phyloP scores from a whole-genome alignment of 2,888 invertebrate species.

The Brenthis hecate region DNA sequence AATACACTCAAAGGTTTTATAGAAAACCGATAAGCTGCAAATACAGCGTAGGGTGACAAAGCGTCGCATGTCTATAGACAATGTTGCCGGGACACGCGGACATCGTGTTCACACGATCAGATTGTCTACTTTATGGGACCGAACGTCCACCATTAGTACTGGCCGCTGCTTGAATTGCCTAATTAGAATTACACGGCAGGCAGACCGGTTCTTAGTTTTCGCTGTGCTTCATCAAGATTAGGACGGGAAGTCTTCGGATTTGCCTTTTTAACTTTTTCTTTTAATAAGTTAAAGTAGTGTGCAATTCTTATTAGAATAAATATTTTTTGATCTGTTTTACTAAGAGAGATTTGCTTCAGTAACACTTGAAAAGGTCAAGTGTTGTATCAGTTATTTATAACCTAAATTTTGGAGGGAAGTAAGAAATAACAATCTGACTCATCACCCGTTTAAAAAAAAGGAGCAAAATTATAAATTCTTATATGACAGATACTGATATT shows the following conservation, averaged over 20 bases:
- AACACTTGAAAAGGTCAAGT: no score
- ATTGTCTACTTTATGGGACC: constrained; percentile 75
- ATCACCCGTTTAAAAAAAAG: no score
- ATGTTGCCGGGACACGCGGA: constrained; percentile 66
- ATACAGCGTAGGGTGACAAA: constrained; percentile 72
- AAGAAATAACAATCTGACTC: no score
- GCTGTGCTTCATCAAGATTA: constrained; percentile 44
- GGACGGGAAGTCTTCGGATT: background rate
- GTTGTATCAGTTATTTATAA: no score
- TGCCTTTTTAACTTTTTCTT: background rate
- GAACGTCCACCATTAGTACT: constrained; percentile 70
- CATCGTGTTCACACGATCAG: constrained; percentile 78
- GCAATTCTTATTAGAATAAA: background rate
- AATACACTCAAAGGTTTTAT: constrained; percentile 31
- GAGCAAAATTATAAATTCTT: no score
- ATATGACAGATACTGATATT: constrained; percentile 25
- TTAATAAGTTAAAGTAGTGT: background rate
- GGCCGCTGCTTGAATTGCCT: constrained; percentile 72
- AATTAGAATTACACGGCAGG: constrained; percentile 74
- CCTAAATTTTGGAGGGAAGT: no score
- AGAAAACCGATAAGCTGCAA: constrained; percentile 35
- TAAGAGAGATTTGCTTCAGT: no score
- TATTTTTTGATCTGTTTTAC: background rate
- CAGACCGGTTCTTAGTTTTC: constrained; percentile 57
- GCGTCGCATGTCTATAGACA: constrained; percentile 75